Base-by-base conservation (phyloP, 2,113 vertebrate species). In the Chauna torquata region DNA sequence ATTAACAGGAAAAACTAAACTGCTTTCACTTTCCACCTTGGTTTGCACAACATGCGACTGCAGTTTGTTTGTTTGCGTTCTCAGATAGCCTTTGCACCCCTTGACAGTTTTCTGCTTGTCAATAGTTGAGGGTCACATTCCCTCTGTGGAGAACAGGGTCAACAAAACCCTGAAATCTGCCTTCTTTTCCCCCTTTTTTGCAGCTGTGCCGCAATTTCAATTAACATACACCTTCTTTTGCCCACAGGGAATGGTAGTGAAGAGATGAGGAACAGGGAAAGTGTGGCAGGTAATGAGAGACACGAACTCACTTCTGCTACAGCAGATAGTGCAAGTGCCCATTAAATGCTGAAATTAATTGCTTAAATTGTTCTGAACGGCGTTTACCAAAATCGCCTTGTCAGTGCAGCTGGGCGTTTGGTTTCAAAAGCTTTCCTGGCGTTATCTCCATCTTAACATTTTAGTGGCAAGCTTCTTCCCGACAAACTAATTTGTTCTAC, bases 271-370 rank as follows among this genome's bases (percentile, higher is more conserved):
- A 89, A 57, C 10, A 66, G 82, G 77, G 61, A 38, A 69, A 79
- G 74, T 25, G 88, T 61, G 91, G 92, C 92, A 96, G 96, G 95
- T 97, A 95, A 97, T 89, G 91, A 92, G 87, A 93, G 91, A 69
- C 94, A 95, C 77, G 23, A 61, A 42, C 86, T 92, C 83, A 86
- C 94, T 94, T 92, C 95, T 96, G 96, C 95, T 94, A 70, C 83
- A 72, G 95, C 92, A 94, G 97, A 95, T 87, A 94, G 94, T 58
- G 83, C 91, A 72, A 91, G 95, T 65, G 91, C 92, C 95, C 86
- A 86, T 95, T 96, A 96, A 95, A 94, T 11, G 91, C 92, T 74
- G 72, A 92, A 97, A 96, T 97, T 97, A 97, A 97, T 97, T 94
- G 96, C 96, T 91, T 54, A 77, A 91, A 96, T 94, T 85, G 91